Conservation (phyloP, 2,888 invertebrate genomes). For the Noctua janthina region DNA sequence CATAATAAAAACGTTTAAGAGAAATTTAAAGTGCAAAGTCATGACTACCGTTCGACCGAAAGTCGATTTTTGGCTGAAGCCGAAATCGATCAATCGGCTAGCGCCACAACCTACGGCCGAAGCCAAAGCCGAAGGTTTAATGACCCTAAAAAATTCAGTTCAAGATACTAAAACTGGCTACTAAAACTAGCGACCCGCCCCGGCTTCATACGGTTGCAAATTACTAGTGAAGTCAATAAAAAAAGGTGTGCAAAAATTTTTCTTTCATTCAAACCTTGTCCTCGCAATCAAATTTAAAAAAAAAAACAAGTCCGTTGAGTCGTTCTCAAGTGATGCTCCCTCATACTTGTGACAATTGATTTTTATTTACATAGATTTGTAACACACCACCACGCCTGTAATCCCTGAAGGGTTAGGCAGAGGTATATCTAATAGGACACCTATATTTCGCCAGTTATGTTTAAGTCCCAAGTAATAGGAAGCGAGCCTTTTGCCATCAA, state of each 20-base stretch:
- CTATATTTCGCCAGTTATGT: too few relatives aligned
- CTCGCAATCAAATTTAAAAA: too few relatives aligned
- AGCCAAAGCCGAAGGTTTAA: background rate
- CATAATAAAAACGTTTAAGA: slow-evolving; percentile 3
- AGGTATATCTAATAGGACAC: too few relatives aligned
- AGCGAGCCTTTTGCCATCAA: background rate
- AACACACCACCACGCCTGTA: too few relatives aligned
- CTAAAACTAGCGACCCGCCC: background rate
- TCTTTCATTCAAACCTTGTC: too few relatives aligned
- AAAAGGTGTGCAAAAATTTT: too few relatives aligned
- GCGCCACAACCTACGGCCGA: background rate
- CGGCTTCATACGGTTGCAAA: background rate
- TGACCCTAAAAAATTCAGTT: background rate
- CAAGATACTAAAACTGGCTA: background rate
- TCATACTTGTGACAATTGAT: too few relatives aligned
- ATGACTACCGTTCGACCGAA: background rate
- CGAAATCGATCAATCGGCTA: background rate
- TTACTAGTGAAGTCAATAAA: background rate
- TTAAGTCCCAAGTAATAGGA: too few relatives aligned
- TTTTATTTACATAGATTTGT: too few relatives aligned
- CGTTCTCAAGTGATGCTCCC: too few relatives aligned
- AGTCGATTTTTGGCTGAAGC: background rate
- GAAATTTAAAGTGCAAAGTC: background rate
- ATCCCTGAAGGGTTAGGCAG: too few relatives aligned
- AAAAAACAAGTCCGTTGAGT: too few relatives aligned